Evolutionary conservation across 2,113 vertebrate species (phyloP).

Genomic region (Megaptera novaeangliae): DNA sequence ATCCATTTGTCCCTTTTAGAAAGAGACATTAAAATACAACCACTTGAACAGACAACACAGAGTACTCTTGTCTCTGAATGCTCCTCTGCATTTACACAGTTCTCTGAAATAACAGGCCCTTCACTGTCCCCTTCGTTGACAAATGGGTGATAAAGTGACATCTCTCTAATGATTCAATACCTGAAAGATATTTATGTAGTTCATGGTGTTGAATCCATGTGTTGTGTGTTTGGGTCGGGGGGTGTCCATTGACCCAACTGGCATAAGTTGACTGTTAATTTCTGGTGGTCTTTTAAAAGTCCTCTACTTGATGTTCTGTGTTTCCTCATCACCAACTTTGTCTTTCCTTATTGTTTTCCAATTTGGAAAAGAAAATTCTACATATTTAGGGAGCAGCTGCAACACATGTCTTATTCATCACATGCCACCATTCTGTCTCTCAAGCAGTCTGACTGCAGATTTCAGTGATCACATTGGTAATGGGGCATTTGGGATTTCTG

Average conservation of each 20-base stretch:
- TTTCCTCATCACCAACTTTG: not conserved
- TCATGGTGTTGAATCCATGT: not conserved
- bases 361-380: not conserved
- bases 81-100: too few relatives aligned
- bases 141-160: not conserved
- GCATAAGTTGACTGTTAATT: not conserved
- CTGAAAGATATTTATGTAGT: not conserved
- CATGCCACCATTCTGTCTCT: not conserved
- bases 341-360: conserved; percentile 12
- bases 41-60: not conserved
- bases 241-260: not conserved
- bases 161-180: not conserved
- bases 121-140: not conserved
- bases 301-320: not conserved
- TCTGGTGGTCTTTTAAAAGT: not conserved
- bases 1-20: not conserved
- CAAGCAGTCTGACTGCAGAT: conserved; percentile 25
- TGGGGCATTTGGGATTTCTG: conserved; percentile 49
- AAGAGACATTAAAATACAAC: conserved; percentile 29
- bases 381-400: not conserved
- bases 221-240: not conserved
- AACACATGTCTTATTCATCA: not conserved
- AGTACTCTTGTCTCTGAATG: not conserved
- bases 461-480: conserved; percentile 33
- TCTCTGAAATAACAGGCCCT: not conserved